Base-by-base conservation (phyloP, 2,797 vertebrate species). In the Rousettus madagascariensis region DNA sequence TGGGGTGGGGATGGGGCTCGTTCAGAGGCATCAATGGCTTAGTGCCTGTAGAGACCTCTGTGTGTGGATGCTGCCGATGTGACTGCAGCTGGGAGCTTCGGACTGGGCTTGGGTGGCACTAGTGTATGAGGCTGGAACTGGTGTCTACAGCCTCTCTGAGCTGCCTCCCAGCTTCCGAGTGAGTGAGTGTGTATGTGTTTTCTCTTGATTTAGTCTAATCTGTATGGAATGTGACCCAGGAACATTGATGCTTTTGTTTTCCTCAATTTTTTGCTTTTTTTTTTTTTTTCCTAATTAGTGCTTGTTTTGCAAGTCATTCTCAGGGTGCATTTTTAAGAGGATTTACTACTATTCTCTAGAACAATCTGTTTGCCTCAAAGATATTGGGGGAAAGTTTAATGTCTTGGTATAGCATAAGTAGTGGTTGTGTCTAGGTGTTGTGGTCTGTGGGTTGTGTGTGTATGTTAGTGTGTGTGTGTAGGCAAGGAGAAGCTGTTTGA, bases 371-470 rank as follows among this genome's bases (percentile, higher is more conserved):
- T 77, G 57, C 46, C 9, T 65, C 33, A 24, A 8, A 95, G 86
- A 12, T 90, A 38, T 19, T 71, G 57, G 69, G 91, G 83, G 69
- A 57, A 59, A 38, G 57, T 82, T 72, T 93, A n/a, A 91, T 93
- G 38, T 77, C 88, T 69, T 83, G 72, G 93, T 96, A 91, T 94
- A 85, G 51, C 95, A 3, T 24, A 91, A 68, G 77, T n/a, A 41
- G 86, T 78, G 22, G 38, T 49, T 4, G 7, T 68, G 11, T 57
- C 72, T 49, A 49, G 65, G 13, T 30, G 28, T 66, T 33, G 63
- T 38, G 33, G 38, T 26, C 11, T 5, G 9, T 49, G 65, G 8
- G 4, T 46, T 17, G 68, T 38, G 49, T 38, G 68, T 57, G 82
- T 51, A 22, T 8, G 24, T 26, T 26, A 26, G n/a, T 43, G 71